Base-by-base conservation (phyloP, 2,797 vertebrate genomes). In the Adelosebastes latens region DNA sequence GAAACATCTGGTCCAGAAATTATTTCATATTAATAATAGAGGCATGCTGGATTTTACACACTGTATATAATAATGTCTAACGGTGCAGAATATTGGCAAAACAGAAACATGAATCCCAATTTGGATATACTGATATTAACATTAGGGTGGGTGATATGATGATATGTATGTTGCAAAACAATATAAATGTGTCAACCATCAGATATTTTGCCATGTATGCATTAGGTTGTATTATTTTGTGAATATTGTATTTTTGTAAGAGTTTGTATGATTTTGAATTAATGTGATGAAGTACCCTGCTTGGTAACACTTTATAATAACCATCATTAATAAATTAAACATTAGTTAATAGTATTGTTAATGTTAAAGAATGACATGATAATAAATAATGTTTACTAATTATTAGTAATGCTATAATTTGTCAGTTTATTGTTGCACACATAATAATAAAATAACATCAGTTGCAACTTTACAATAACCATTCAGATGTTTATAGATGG, bases 321-420 rank as follows among this genome's bases (percentile, higher is more conserved):
- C 42, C 42, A 46, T 46, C 42, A 46, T 42, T 42, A 42, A 42
- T 42, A 39, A 42, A 42, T 16, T 16, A 46, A 46, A 46, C 42
- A 46, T 46, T 18, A 46, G 42, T 46, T 46, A 46, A 46, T 46
- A 46, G 42, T 46, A 0, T 0, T 52, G 18, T 20, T 52, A 52
- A 20, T 52, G 46, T 46, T 46, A 46, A 52, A 46, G 0, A 52
- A 52, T 52, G 0, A 52, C 46, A 52, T 49, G 3, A 52, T 52
- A 20, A n/a, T 52, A 20, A 52, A 52, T 52, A n/a, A 20, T 52
- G 20, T 52, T 52, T n/a, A 0, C 46, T 52, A 52, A 20, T 52
- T 52, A 52, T 52, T 9, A 52, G 0, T 49, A n/a, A 49, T 0
- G 0, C 46, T 52, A 52, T 20, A 52, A 52, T 0, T 52, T 52